These are phyloP conservation scores for Copidosoma aretas DNA, from an alignment of 2,888 invertebrate genomes.

Conservation along the genomic window DNA sequence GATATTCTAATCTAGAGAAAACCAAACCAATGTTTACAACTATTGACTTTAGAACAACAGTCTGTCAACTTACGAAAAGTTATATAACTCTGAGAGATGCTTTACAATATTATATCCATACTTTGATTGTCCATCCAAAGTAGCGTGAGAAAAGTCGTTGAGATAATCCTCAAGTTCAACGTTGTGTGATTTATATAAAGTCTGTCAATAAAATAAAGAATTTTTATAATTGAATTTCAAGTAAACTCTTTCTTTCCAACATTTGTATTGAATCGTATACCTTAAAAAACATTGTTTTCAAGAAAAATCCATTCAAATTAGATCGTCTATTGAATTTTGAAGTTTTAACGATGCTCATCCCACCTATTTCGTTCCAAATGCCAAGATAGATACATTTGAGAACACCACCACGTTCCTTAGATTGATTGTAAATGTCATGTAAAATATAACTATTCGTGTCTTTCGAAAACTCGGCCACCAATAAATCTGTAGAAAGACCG, in stretches of 20 bases:
- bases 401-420: constrained; percentile 1
- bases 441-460: not conserved
- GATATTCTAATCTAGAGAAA: constrained; percentile 8
- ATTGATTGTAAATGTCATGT: constrained; percentile 23
- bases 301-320: constrained; percentile 1
- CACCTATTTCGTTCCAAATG: constrained; percentile 32
- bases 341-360: not conserved
- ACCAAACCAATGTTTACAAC: not conserved
- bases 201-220: not conserved
- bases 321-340: constrained; percentile 13
- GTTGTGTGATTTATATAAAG: constrained; percentile 16
- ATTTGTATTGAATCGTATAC: not conserved
- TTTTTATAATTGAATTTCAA: not conserved
- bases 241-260: not conserved
- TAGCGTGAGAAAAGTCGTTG: constrained; percentile 22
- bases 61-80: constrained; percentile 42
- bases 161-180: constrained; percentile 23
- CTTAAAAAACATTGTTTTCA: constrained; percentile 17
- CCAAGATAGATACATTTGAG: constrained; percentile 7
- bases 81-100: constrained; percentile 43
- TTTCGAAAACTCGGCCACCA: constrained; percentile 8
- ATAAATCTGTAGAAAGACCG: constrained; percentile 28
- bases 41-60: not conserved
- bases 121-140: constrained; percentile 13
- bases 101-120: constrained; percentile 35